A percentile compares a stretch with the other conserved stretches of the same genome.
Evolutionary conservation across 2,113 vertebrate species (phyloP).

Genomic region (Prunella fulvescens): DNA sequence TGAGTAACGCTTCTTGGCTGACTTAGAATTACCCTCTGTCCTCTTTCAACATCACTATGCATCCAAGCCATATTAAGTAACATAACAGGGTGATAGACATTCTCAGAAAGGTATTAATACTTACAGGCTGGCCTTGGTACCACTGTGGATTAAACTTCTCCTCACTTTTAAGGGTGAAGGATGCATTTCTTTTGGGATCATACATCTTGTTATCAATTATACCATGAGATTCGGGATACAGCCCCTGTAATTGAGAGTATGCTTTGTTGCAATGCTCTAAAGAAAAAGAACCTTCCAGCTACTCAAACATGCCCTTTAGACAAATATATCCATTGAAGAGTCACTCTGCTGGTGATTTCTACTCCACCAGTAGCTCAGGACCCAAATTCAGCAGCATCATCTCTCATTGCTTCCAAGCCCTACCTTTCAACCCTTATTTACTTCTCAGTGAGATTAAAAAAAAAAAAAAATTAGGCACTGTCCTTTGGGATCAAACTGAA

Average conservation of each 20-base stretch:
- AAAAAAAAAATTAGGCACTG: not conserved
- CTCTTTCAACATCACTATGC: not conserved
- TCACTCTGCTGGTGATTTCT: not conserved
- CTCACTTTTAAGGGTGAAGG: constrained; percentile 77
- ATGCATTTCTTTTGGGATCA: constrained; percentile 79
- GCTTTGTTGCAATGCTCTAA: not conserved
- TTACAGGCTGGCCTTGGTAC: constrained; percentile 96
- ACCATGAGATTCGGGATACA: constrained; percentile 97
- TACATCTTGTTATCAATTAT: constrained; percentile 98
- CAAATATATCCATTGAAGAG: not conserved
- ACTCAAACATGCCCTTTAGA: not conserved
- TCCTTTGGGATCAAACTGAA: not conserved
- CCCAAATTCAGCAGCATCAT: not conserved
- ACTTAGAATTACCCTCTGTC: not conserved
- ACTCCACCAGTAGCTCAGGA: not conserved
- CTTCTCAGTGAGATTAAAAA: not conserved
- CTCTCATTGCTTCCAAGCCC: not conserved
- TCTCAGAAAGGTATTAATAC: constrained; percentile 44
- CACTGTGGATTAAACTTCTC: constrained; percentile 87
- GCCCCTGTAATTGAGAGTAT: constrained; percentile 76
- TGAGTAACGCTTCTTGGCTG: not conserved
- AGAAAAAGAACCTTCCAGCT: not conserved
- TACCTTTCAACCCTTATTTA: not conserved
- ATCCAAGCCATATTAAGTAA: not conserved
- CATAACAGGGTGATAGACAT: not conserved